Conservation (phyloP, 2,888 invertebrate species). For the Melinaea menophilus region DNA sequence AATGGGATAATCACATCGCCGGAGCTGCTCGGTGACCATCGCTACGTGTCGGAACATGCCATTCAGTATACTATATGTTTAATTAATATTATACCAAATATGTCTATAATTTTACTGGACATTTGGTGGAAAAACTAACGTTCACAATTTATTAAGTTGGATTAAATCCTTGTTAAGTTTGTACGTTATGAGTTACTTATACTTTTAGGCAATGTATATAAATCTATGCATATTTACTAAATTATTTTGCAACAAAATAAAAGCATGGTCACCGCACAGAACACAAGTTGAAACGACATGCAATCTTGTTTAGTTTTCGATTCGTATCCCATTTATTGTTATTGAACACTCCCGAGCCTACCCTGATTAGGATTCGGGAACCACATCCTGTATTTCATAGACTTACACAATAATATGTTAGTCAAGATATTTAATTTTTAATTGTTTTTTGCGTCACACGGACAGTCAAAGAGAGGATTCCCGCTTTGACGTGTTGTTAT, state of each 20-base stretch:
- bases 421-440: too few relatives aligned
- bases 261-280: constrained; percentile 31
- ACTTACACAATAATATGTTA: too few relatives aligned
- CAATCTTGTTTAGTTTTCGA: constrained; percentile 46
- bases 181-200: too few relatives aligned
- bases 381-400: constrained; percentile 2
- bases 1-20: constrained; percentile 47
- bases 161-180: too few relatives aligned
- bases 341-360: constrained; percentile 39
- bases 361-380: constrained; percentile 39
- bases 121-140: too few relatives aligned
- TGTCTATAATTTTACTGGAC: background rate
- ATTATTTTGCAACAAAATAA: background rate
- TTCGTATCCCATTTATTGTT: constrained; percentile 48
- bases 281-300: constrained; percentile 24
- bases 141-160: too few relatives aligned
- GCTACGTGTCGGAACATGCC: background rate
- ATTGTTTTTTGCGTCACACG: too few relatives aligned
- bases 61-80: background rate
- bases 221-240: too few relatives aligned
- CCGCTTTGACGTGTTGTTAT: too few relatives aligned
- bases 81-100: background rate
- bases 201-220: too few relatives aligned
- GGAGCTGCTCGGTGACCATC: constrained; percentile 9
- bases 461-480: too few relatives aligned